phyloP scores from a whole-genome alignment of 2,113 vertebrate species.

The Pholis gunnellus region DNA sequence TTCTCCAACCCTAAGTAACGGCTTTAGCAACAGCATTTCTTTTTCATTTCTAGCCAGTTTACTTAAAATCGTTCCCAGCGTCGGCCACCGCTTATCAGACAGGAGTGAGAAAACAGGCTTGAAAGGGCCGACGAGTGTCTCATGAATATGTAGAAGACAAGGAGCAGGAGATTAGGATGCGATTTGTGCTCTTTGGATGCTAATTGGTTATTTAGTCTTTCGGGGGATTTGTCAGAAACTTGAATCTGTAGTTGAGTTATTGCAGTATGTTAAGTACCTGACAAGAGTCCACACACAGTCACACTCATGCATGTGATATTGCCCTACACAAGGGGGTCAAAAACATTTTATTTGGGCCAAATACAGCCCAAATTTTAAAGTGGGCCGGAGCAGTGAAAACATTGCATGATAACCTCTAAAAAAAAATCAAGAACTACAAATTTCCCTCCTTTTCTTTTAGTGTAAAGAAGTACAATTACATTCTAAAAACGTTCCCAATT shows the following conservation, averaged over 20 bases:
- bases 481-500: not conserved
- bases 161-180: slow-evolving; percentile 16
- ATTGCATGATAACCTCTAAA: not conserved
- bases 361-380: not conserved
- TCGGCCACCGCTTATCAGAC: not conserved
- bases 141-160: slow-evolving; percentile 22
- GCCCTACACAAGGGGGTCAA: not conserved
- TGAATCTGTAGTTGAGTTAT: slow-evolving; percentile 27
- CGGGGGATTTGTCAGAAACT: slow-evolving; percentile 16
- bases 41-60: not conserved
- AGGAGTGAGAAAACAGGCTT: slow-evolving; percentile 8
- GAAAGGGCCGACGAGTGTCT: not conserved
- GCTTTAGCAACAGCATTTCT: not conserved
- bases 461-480: too few species aligned
- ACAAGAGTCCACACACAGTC: slow-evolving; percentile 4
- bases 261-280: not conserved
- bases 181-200: not conserved
- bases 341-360: not conserved
- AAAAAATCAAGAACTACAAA: too few species aligned
- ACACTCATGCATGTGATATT: not conserved
- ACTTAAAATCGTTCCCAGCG: not conserved
- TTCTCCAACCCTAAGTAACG: not conserved
- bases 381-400: not conserved
- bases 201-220: slow-evolving; percentile 41
- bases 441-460: too few species aligned